Conservation (phyloP, 2,888 invertebrate genomes). For the Hymenopus coronatus region DNA sequence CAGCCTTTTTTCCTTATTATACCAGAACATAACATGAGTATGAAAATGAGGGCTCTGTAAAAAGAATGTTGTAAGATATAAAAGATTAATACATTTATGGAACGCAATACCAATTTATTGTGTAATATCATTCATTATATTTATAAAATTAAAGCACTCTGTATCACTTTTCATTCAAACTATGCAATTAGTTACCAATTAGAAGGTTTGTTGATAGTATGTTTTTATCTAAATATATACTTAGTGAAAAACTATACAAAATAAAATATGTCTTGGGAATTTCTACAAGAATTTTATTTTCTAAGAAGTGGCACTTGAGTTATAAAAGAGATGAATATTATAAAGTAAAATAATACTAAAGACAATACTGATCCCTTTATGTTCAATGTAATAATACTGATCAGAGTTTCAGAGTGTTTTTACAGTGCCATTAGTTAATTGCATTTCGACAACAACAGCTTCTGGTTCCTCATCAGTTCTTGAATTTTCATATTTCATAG, state of each 20-base stretch:
- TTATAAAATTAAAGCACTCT: not conserved
- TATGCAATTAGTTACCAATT: not conserved
- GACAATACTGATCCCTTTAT: not conserved
- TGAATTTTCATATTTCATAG: not conserved
- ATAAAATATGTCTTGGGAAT: not conserved
- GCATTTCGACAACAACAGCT: not conserved
- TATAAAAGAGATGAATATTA: not conserved
- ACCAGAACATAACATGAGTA: too few relatives aligned
- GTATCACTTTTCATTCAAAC: not conserved
- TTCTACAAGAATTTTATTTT: not conserved
- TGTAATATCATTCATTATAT: not conserved
- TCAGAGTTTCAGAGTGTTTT: not conserved
- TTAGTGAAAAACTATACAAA: not conserved
- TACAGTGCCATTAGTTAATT: slow-evolving; percentile 2
- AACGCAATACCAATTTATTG: not conserved
- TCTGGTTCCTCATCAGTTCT: not conserved
- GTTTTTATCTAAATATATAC: not conserved
- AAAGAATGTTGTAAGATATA: not conserved
- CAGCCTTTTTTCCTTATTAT: too few relatives aligned
- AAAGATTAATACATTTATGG: not conserved
- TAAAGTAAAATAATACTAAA: not conserved
- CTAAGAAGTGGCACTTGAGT: not conserved
- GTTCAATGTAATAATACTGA: not conserved
- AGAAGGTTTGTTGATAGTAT: not conserved
- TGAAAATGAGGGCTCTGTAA: not conserved